Percentiles rank a stretch among this genome's conserved stretches.
Evolutionary conservation across 2,113 vertebrate genomes (phyloP).

Genomic region (Ascaphus truei): DNA sequence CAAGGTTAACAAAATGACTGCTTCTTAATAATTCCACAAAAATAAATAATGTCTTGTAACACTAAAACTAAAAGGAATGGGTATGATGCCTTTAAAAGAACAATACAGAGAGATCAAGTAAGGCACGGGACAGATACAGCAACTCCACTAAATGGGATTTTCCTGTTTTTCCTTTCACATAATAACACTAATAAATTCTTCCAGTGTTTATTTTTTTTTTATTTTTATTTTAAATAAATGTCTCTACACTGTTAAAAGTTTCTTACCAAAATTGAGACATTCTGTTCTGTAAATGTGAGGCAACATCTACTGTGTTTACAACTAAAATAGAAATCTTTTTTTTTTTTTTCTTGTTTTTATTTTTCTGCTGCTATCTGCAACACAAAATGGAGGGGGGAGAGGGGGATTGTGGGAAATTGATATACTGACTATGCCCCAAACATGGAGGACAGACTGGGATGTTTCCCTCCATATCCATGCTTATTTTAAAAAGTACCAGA

Average conservation of each 20-base stretch:
- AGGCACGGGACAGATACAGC: constrained; percentile 65
- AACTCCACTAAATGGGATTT: constrained; percentile 69
- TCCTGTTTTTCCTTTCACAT: constrained; percentile 88
- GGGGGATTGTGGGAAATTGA: neutral
- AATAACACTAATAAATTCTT: constrained; percentile 88
- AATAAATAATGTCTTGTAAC: constrained; percentile 72
- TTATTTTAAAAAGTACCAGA: constrained; percentile 20
- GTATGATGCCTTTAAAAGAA: constrained; percentile 56
- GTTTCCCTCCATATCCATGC: neutral
- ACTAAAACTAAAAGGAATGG: constrained; percentile 58
- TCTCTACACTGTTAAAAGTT: constrained; percentile 26
- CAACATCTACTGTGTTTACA: neutral
- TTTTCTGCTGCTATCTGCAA: constrained; percentile 55
- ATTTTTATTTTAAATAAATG: constrained; percentile 44
- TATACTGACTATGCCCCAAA: neutral
- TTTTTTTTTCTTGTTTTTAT: constrained; percentile 41
- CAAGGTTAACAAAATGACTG: constrained; percentile 60
- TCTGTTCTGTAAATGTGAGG: constrained; percentile 2
- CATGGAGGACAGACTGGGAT: neutral
- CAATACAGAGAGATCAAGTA: constrained; percentile 64
- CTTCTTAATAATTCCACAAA: constrained; percentile 61
- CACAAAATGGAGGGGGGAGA: neutral
- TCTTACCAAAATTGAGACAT: constrained; percentile 8
- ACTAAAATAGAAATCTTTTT: constrained; percentile 6
- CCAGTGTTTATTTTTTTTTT: constrained; percentile 85